Evolutionary conservation across 1,140 invertebrate genomes (phyloP), one percentile per base, ranked within the genome.

Genomic region (Oryzaephilus surinamensis): DNA sequence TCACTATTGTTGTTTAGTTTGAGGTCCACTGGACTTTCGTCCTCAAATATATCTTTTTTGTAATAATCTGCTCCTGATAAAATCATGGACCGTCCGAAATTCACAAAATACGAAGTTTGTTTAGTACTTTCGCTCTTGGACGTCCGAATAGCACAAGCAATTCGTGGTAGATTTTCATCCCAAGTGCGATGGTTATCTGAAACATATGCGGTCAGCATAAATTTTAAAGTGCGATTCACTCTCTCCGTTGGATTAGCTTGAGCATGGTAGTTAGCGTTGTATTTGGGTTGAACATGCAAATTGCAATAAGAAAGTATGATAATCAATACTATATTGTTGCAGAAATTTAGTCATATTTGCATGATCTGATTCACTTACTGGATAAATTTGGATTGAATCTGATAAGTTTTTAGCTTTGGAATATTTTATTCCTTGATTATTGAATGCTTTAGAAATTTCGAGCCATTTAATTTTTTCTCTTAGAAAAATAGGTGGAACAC

Each of bases 81-180:
- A 4, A 26, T 24, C 3, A 18, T 18, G 23, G 42, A 27, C 1
- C 46, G 18, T 5, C 46, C 41, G 16, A 43, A 37, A 16, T 37
- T 36, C 3, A 37, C 19, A n/a, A 33, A 36, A 20, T 43, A 48
- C 0, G 57, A 57, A 4, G 52, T 52, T 14, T 27, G 47, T 6
- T 43, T 39, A 0, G 57, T 60, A 0, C 36, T 38, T 21, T 54
- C 52, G 37, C 56, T 45, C 0, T 41, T 37, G 5, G 48, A 42
- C 0, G 56, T 57, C 21, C 54, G 46, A 2, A 54, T 39, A 4
- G 53, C 57, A 14, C 50, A 45, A 2, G 43, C 43, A 14, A 52
- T 28, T 4, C 37, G 26, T 2, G 23, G 32, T 2, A 60, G 29
- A 41, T 48, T 11, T 17, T 38, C 31, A 35, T 52, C 54, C 55